A percentile compares a stretch with the other conserved stretches of the same genome.
These are phyloP conservation scores for Rhombomys opimus DNA, from an alignment of 2,113 vertebrate species.

Conservation along the genomic window DNA sequence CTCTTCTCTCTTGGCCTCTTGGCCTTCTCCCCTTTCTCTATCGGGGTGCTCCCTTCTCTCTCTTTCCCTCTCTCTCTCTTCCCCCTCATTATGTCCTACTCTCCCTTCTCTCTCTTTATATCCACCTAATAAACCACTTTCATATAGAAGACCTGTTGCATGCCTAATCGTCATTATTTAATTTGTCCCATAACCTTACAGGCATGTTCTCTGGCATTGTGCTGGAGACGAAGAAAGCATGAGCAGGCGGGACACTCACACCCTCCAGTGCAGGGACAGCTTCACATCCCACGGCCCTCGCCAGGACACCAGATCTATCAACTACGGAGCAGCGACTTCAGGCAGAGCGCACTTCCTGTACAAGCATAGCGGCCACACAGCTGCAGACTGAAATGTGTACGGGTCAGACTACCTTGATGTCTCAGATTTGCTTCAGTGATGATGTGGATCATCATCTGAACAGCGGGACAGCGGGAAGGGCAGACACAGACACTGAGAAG, in stretches of 20 bases:
- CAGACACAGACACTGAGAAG: neutral
- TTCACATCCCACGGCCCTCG: neutral
- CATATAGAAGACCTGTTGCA: too few species aligned
- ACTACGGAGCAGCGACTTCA: neutral
- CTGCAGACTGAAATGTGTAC: neutral
- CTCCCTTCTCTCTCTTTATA: too few species aligned
- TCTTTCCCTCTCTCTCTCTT: too few species aligned
- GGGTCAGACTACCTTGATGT: neutral
- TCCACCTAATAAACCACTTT: too few species aligned
- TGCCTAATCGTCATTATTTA: too few species aligned
- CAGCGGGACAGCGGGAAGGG: neutral
- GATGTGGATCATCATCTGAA: too few species aligned
- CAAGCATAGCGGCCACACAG: neutral
- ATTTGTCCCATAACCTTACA: too few species aligned
- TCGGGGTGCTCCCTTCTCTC: too few species aligned
- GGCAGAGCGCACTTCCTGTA: conserved; percentile 4
- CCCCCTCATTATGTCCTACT: too few species aligned
- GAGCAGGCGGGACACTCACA: too few species aligned
- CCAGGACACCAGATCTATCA: neutral
- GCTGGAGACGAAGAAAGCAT: neutral
- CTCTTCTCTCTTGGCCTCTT: too few species aligned
- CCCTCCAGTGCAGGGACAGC: neutral
- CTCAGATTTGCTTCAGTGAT: conserved; percentile 1
- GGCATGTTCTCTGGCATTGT: neutral
- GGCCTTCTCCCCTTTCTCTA: too few species aligned